phyloP scores from a whole-genome alignment of 2,113 vertebrate genomes.

The Cynoglossus semilaevis region DNA sequence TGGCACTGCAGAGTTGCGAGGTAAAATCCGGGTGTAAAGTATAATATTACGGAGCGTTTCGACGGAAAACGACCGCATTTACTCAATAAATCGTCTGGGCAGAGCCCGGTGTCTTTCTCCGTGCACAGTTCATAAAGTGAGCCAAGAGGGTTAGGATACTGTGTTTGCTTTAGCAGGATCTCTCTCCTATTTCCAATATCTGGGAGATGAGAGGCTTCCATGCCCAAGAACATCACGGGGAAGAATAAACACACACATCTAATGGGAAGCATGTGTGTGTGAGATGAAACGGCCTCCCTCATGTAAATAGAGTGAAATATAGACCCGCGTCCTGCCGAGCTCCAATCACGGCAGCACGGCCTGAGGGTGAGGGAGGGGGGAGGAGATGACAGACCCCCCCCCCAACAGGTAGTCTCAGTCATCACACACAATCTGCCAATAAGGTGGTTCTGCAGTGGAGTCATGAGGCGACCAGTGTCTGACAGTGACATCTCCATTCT shows the following conservation, averaged over 20 bases:
- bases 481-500: constrained; percentile 81
- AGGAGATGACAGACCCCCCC: constrained; percentile 55
- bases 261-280: constrained; percentile 72
- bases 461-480: constrained; percentile 64
- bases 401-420: constrained; percentile 53
- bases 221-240: constrained; percentile 67
- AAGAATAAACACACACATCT: constrained; percentile 73
- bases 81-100: constrained; percentile 45
- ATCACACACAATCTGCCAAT: constrained; percentile 60
- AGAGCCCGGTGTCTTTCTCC: constrained; percentile 14
- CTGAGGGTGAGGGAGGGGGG: constrained; percentile 38
- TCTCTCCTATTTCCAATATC: constrained; percentile 66
- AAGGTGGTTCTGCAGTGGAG: constrained; percentile 63
- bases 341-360: constrained; percentile 63
- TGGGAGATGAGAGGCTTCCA: constrained; percentile 72
- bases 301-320: constrained; percentile 69
- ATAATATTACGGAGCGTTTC: constrained; percentile 29
- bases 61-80: constrained; percentile 19
- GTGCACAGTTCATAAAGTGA: constrained; percentile 47
- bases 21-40: constrained; percentile 47
- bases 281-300: constrained; percentile 73
- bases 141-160: constrained; percentile 49
- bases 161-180: constrained; percentile 70
- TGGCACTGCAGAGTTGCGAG: constrained; percentile 27
- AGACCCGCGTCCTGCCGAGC: constrained; percentile 60